phyloP scores from a whole-genome alignment of 2,113 vertebrate species.

The Miniopterus natalensis region DNA sequence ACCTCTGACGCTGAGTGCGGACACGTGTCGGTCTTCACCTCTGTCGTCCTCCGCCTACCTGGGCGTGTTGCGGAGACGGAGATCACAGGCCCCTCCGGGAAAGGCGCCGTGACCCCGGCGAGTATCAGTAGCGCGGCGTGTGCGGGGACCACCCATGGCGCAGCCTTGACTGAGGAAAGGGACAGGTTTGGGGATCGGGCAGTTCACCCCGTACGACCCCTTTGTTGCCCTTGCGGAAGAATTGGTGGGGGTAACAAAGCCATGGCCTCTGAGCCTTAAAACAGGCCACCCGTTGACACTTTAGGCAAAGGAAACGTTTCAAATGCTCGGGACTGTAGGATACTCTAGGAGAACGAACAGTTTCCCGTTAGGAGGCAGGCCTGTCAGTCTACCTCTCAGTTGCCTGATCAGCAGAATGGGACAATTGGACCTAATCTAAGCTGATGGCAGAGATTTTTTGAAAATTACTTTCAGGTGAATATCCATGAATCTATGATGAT shows the following conservation, averaged over 20 bases:
- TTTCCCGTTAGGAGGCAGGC: not conserved
- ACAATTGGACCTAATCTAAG: not conserved
- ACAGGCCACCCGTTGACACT: not conserved
- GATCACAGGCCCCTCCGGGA: not conserved
- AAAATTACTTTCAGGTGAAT: slow-evolving; percentile 47
- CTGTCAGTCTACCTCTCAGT: not conserved
- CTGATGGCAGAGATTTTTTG: not conserved
- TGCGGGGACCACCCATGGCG: not conserved
- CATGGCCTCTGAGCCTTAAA: not conserved
- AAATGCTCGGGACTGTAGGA: not conserved
- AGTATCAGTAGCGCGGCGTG: not conserved
- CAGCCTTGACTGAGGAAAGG: not conserved
- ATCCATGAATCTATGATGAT: not conserved
- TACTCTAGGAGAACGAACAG: not conserved
- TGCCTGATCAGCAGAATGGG: not conserved
- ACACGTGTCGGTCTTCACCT: not conserved
- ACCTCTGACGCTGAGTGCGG: not conserved
- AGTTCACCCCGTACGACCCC: not conserved
- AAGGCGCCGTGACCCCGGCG: not conserved
- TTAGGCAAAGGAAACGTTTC: not conserved
- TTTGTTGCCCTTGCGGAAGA: not conserved
- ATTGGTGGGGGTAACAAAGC: not conserved
- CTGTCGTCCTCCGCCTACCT: not conserved
- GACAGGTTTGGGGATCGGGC: not conserved
- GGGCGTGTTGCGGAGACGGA: not conserved